These are phyloP conservation scores for Drosophila koepferae DNA, from an alignment of 2,888 invertebrate species.

Conservation along the genomic window DNA sequence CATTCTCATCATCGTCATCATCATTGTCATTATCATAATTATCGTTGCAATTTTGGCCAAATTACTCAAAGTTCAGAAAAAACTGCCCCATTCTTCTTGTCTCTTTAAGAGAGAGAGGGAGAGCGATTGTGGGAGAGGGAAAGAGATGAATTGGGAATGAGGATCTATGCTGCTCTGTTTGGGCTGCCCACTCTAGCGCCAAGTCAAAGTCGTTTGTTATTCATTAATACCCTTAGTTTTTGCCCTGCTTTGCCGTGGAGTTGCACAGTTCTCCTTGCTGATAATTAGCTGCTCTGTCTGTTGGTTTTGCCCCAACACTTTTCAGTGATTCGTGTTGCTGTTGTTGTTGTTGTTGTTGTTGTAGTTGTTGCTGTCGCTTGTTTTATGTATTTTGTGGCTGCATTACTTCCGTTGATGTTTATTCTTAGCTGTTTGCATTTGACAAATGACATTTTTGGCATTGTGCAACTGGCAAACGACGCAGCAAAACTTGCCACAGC, in stretches of 20 bases:
- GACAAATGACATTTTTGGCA: constrained; percentile 81
- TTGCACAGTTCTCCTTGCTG: constrained; percentile 70
- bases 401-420: constrained; percentile 82
- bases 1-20: constrained; percentile 11
- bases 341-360: constrained; percentile 40
- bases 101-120: background rate
- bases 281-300: constrained; percentile 80
- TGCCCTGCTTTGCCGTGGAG: constrained; percentile 52
- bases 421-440: constrained; percentile 81
- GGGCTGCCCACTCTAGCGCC: constrained; percentile 51
- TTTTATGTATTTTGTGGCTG: constrained; percentile 79
- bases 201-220: constrained; percentile 81
- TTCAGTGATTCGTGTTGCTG: constrained; percentile 32
- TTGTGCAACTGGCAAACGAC: constrained; percentile 68
- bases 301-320: constrained; percentile 71
- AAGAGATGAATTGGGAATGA: background rate
- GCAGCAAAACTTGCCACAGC: constrained; percentile 55
- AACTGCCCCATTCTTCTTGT: constrained; percentile 41
- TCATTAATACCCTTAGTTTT: constrained; percentile 80
- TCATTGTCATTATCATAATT: constrained; percentile 21
- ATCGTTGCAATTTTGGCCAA: constrained; percentile 59
- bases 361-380: constrained; percentile 63
- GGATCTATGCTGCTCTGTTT: constrained; percentile 35
- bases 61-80: constrained; percentile 71
- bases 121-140: background rate